phyloP scores from a whole-genome alignment of 2,888 invertebrate genomes.

The Thymelicus sylvestris region DNA sequence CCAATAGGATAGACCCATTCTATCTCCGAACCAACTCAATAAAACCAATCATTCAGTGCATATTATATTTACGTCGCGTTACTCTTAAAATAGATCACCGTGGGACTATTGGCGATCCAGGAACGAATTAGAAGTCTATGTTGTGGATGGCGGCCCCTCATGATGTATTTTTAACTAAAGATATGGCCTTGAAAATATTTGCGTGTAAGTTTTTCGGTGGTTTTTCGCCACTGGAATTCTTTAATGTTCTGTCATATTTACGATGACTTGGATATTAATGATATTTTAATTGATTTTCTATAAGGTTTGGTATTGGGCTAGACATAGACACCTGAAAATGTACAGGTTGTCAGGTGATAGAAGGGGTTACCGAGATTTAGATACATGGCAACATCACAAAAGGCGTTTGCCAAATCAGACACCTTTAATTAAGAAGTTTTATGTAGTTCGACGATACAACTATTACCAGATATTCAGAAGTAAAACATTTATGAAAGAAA shows the following conservation, averaged over 20 bases:
- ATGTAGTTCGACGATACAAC: too few species aligned
- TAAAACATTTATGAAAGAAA: too few species aligned
- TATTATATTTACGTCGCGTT: slow-evolving; percentile 4
- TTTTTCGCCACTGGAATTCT: not conserved
- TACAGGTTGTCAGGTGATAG: too few species aligned
- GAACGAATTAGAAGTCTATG: not conserved
- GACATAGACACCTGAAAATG: not conserved
- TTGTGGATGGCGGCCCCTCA: not conserved
- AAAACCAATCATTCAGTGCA: not conserved
- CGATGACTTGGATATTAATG: not conserved
- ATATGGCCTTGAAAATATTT: slow-evolving; percentile 9
- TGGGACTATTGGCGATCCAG: not conserved
- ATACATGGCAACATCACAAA: too few species aligned
- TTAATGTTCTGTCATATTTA: not conserved
- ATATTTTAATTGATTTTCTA: too few species aligned
- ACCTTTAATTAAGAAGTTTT: too few species aligned
- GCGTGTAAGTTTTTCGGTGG: not conserved
- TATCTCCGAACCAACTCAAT: too few species aligned
- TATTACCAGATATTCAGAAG: too few species aligned
- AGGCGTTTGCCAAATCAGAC: too few species aligned
- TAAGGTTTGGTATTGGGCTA: not conserved
- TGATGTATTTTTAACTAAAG: slow-evolving; percentile 26
- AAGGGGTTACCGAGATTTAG: too few species aligned
- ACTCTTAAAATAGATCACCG: slow-evolving; percentile 19
- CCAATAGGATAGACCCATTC: too few species aligned